Percentiles rank a stretch among this genome's conserved stretches.
Evolutionary conservation across 2,888 invertebrate genomes (phyloP).

Genomic region (Amiota minor): DNA sequence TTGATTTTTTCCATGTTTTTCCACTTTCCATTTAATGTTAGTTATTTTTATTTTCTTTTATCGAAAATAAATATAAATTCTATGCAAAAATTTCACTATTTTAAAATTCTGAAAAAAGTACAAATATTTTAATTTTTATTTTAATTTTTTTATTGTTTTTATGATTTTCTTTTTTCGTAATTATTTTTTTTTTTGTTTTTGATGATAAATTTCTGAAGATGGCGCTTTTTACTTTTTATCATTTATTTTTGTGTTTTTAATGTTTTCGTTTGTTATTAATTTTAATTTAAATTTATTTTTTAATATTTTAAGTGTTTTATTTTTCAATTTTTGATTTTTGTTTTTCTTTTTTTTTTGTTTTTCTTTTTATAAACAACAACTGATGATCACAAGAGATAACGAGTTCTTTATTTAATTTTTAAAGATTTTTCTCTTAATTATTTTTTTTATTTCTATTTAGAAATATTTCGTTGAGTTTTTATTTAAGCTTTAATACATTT

Average conservation of each 20-base stretch:
- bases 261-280: neutral
- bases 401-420: constrained; percentile 40
- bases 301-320: too few species aligned
- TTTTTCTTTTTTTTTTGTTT: constrained; percentile 37
- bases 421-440: constrained; percentile 13
- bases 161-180: constrained; percentile 18
- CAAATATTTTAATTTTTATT: constrained; percentile 43
- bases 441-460: constrained; percentile 35
- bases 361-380: constrained; percentile 53
- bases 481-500: constrained; percentile 1
- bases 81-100: constrained; percentile 26
- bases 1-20: constrained; percentile 31
- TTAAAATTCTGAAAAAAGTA: constrained; percentile 38
- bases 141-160: constrained; percentile 34
- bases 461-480: constrained; percentile 51
- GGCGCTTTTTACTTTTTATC: neutral
- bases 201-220: neutral
- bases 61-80: constrained; percentile 13
- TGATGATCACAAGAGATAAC: constrained; percentile 66
- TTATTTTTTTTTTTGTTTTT: constrained; percentile 12
- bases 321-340: too few species aligned
- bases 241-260: neutral
- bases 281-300: constrained; percentile 35
- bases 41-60: constrained; percentile 28
- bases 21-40: constrained; percentile 25